A percentile compares a stretch with the other conserved stretches of the same genome.
phyloP scores from a whole-genome alignment of 2,113 vertebrate species.

The Takifugu flavidus region DNA sequence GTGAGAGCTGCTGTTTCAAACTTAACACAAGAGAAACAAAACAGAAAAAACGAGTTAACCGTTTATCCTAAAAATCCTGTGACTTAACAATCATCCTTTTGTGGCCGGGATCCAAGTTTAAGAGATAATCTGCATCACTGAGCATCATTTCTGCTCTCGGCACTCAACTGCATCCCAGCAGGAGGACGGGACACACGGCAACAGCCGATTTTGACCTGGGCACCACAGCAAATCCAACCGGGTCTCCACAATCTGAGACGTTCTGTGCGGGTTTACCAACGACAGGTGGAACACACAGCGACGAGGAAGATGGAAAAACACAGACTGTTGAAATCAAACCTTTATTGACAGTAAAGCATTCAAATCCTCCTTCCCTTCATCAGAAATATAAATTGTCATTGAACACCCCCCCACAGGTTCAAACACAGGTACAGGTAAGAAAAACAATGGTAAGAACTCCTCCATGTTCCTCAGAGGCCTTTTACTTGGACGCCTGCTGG shows the following conservation, averaged over 20 bases:
- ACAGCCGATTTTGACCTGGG: background rate
- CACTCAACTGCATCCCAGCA: background rate
- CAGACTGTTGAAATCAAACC: conserved; percentile 34
- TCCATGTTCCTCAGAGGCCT: conserved; percentile 62
- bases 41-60: background rate
- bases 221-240: background rate
- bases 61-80: no score
- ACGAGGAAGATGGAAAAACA: background rate
- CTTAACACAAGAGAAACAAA: background rate
- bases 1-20: no score
- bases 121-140: background rate
- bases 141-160: background rate
- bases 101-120: no score
- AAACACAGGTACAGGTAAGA: conserved; percentile 14
- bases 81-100: background rate
- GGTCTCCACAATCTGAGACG: no score
- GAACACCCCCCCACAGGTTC: conserved; percentile 16
- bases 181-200: no score
- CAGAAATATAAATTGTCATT: conserved; percentile 16
- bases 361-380: conserved; percentile 31
- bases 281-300: background rate
- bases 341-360: conserved; percentile 57
- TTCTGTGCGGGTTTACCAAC: no score
- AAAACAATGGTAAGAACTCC: background rate
- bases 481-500: conserved; percentile 90